Base-by-base conservation (phyloP, 2,888 invertebrate species). In the Oxyteleia sp. region DNA sequence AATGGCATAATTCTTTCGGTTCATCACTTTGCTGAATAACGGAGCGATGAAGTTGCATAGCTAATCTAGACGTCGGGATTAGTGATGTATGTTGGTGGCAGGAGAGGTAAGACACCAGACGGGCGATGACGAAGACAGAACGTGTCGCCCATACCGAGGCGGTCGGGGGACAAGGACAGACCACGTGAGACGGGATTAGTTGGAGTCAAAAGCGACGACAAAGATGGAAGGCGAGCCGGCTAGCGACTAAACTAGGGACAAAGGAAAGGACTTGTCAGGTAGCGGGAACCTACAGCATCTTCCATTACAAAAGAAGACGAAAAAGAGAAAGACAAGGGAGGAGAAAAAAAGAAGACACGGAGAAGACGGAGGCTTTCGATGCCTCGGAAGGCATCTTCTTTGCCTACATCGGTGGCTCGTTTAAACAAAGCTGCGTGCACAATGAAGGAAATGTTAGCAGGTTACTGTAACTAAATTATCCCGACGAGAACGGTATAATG, bases 261-360 rank as follows among this genome's bases (percentile, higher is more conserved):
- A 89, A 89, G 88, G 87, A 88, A 89, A 87, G 87, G 87, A 88
- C 88, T 87, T 87, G 89, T 87, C 88, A 88, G 89, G 88, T 89
- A 89, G 88, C 88, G 82, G 75, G 72, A 86, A 81, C 66, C 80
- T 80, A 76, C 84, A 85, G 83, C 82, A 79, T 83, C 76, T 82
- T 84, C 82, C 85, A 78, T 82, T 80, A 82, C 71, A 75, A 66
- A 79, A 69, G 71, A 61, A 18, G 55, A 47, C 32, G 66, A 57
- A 45, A 20, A 49, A 71, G 66, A 49, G 55, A n/a, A n/a, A n/a
- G n/a, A 29, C 53, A 66, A 66, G 55, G 15, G 18, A 47, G 78
- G n/a, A 51, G 18, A 53, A 75, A 53, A 71, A 72, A 45, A 47
- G 41, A 23, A 18, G 4, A 43, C n/a, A n/a, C n/a, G 59, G 18